Evolutionary conservation across 92 coral and sea anemone genomes (phyloP).

Genomic region (Zoanthus gigantus): DNA sequence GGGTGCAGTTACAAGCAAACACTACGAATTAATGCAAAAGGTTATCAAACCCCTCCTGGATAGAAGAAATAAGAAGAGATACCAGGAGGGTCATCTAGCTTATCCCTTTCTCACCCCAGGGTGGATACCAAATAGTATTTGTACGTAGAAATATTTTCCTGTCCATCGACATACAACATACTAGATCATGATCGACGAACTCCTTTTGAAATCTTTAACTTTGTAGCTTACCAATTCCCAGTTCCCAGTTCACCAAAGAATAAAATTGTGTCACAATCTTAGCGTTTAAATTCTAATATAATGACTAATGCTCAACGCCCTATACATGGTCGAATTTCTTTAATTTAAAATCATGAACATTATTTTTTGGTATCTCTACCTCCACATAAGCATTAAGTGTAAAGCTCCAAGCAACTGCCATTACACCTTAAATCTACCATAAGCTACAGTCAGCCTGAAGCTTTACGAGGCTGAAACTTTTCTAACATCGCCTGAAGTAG

Average conservation of each 20-base stretch:
- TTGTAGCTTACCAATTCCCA: neutral
- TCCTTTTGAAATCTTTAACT: neutral
- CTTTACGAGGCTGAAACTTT: no score
- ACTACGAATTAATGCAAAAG: slow-evolving; percentile 67
- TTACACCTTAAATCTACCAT: no score
- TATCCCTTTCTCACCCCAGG: slow-evolving; percentile 96
- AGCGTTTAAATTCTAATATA: neutral
- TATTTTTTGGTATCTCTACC: no score
- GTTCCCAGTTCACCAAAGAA: neutral
- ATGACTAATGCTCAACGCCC: neutral
- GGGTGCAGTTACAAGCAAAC: slow-evolving; percentile 72
- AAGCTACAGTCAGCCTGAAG: no score
- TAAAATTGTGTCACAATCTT: neutral
- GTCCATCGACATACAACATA: neutral
- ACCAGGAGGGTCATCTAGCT: slow-evolving; percentile 88
- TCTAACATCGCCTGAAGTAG: no score
- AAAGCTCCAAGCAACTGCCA: no score
- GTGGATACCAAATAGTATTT: slow-evolving; percentile 94
- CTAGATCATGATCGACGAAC: neutral
- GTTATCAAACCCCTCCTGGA: slow-evolving; percentile 81
- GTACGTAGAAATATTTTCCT: slow-evolving; percentile 46
- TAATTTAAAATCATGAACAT: no score
- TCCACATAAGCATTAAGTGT: no score
- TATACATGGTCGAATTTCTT: neutral
- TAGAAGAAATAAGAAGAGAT: slow-evolving; percentile 66